phyloP scores from a whole-genome alignment of 2,888 invertebrate genomes.

The Caradrina kadenii region DNA sequence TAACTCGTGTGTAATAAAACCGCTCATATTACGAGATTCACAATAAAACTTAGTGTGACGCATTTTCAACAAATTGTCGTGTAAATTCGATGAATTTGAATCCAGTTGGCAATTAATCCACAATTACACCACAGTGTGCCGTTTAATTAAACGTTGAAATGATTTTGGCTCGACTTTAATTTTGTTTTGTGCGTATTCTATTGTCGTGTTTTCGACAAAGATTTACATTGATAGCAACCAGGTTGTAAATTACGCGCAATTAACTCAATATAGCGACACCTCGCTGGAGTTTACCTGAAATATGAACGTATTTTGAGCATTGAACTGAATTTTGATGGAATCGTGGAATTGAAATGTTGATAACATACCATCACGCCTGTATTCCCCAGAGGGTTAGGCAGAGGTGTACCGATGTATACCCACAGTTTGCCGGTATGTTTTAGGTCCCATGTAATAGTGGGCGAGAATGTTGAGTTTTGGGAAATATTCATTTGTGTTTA shows the following conservation, averaged over 20 bases:
- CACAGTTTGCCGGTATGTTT: no score
- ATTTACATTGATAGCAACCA: slow-evolving; percentile 74
- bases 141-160: slow-evolving; percentile 81
- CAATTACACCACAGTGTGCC: slow-evolving; percentile 78
- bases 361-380: no score
- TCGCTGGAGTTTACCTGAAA: slow-evolving; percentile 59
- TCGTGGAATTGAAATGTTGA: slow-evolving; percentile 3
- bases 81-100: slow-evolving; percentile 79
- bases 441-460: no score
- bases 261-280: slow-evolving; percentile 65
- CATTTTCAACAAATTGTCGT: slow-evolving; percentile 77
- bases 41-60: slow-evolving; percentile 59
- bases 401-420: no score
- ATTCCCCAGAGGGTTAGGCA: no score
- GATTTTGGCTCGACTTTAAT: slow-evolving; percentile 78
- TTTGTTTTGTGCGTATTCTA: slow-evolving; percentile 77
- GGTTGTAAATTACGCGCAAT: slow-evolving; percentile 72
- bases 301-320: slow-evolving; percentile 46
- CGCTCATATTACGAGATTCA: slow-evolving; percentile 37
- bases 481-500: not conserved
- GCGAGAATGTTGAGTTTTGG: not conserved
- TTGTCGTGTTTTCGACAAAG: slow-evolving; percentile 73
- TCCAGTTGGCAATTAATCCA: slow-evolving; percentile 79
- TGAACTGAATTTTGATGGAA: slow-evolving; percentile 13
- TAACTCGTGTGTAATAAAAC: slow-evolving; percentile 23